These are phyloP conservation scores for Lysandra bellargus DNA, from an alignment of 2,888 invertebrate species.

Conservation along the genomic window DNA sequence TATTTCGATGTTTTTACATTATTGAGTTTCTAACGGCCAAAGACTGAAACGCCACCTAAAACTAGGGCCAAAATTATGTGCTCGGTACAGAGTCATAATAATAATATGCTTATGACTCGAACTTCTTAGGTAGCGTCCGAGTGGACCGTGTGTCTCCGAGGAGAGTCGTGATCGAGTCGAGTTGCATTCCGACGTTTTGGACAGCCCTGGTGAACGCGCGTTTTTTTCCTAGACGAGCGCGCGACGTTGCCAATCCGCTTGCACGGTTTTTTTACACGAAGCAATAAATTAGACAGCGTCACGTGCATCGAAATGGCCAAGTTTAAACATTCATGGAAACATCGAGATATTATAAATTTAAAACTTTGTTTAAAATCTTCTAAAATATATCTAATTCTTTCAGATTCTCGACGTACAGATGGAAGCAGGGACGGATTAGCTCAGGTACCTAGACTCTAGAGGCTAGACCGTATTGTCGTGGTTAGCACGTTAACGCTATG, in stretches of 20 bases:
- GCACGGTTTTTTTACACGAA: conserved; percentile 27
- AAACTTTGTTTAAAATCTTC: conserved; percentile 31
- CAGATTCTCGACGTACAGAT: background rate
- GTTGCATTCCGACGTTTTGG: background rate
- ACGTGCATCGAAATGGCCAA: conserved; percentile 28
- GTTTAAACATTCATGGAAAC: conserved; percentile 26
- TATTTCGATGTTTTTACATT: conserved; percentile 8
- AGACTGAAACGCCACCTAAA: background rate
- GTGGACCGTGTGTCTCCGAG: background rate
- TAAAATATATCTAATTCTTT: conserved; percentile 26
- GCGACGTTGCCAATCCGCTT: conserved; percentile 32
- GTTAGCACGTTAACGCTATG: background rate
- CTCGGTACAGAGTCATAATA: no score
- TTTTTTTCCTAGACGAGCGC: conserved; percentile 8
- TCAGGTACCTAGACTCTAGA: background rate
- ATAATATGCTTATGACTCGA: background rate
- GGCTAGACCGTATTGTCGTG: background rate
- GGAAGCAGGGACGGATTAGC: conserved; percentile 3
- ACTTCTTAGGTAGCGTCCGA: background rate
- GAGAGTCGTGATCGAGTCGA: background rate
- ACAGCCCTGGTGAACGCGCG: conserved; percentile 9
- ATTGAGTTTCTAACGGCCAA: background rate
- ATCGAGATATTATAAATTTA: conserved; percentile 25
- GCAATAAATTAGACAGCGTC: conserved; percentile 12
- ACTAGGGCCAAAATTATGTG: no score